Evolutionary conservation across 2,797 vertebrate species (phyloP), one percentile per base, ranked within the genome.

Genomic region (Pteropus rufus): DNA sequence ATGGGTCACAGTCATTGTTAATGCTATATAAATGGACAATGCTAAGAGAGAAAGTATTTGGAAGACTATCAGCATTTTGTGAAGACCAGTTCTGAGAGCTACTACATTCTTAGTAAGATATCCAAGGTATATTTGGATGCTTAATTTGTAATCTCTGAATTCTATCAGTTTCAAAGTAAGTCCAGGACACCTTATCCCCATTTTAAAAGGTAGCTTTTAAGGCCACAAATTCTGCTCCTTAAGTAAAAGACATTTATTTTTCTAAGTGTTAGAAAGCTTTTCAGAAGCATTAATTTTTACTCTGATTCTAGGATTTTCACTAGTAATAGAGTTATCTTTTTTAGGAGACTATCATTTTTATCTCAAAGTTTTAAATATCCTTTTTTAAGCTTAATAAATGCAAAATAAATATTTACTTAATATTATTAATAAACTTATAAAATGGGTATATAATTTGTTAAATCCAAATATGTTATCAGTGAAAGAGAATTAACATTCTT

Each of bases 171-270:
- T 86, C 90, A 89, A 86, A 26, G 24, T 82, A 8, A 95, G 21
- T 58, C 54, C 26, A 49, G 16, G 18, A 89, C 36, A 81, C 11
- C n/a, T 92, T 73, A 89, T 62, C 24, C 56, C 31, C 87, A 76
- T 39, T 96, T 94, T 84, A 94, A 87, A 94, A 56, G 67, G 67
- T 65, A 89, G 69, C 80, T 92, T 89, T 93, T 81, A 87, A 93
- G 93, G 76, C 49, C 69, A 93, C 77, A 86, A 77, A 82, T 91
- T 93, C 58, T 72, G 69, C 24, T 81, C 52, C 54, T 79, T 85
- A 93, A 70, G 21, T 49, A 24, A 65, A 70, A 94, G 10, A 92
- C 9, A 49, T 24, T 70, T 75, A 49, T 36, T 18, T 12, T 26
- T 2, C 0, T 31, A 87, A 79, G 7, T 92, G 54, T 56, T 88